A percentile compares a stretch with the other conserved stretches of the same genome.
These are phyloP conservation scores for Caretta caretta DNA, from an alignment of 2,113 vertebrate genomes.

Conservation along the genomic window DNA sequence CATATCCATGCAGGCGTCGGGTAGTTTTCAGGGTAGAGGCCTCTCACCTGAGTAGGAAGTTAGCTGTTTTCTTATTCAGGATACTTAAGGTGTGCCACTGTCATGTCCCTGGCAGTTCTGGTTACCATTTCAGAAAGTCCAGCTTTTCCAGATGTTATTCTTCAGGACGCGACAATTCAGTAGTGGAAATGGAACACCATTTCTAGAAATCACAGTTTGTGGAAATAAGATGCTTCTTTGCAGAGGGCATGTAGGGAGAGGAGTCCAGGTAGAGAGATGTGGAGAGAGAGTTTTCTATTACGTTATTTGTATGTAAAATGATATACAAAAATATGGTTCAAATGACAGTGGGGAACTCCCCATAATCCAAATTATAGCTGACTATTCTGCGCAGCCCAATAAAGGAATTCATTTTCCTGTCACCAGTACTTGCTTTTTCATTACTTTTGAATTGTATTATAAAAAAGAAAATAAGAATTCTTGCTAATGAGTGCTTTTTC, in stretches of 20 bases:
- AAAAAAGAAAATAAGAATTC: background rate
- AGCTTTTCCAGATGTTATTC: background rate
- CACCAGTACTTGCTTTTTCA: slow-evolving; percentile 32
- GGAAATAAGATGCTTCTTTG: background rate
- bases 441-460: slow-evolving; percentile 11
- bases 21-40: background rate
- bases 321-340: background rate
- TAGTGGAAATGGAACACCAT: background rate
- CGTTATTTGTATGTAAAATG: background rate
- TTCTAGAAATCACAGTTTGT: background rate
- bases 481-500: background rate
- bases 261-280: background rate
- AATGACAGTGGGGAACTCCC: background rate
- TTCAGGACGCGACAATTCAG: background rate
- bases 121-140: background rate
- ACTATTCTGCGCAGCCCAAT: slow-evolving; percentile 16
- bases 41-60: background rate
- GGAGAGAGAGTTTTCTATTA: background rate
- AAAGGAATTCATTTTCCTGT: background rate
- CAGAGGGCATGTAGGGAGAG: background rate
- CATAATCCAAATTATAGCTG: background rate
- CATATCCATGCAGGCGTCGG: background rate
- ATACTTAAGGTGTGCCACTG: background rate
- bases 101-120: background rate
- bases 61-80: background rate